Conservation (phyloP, 2,888 invertebrate genomes). For the Dinocampus coccinellae region DNA sequence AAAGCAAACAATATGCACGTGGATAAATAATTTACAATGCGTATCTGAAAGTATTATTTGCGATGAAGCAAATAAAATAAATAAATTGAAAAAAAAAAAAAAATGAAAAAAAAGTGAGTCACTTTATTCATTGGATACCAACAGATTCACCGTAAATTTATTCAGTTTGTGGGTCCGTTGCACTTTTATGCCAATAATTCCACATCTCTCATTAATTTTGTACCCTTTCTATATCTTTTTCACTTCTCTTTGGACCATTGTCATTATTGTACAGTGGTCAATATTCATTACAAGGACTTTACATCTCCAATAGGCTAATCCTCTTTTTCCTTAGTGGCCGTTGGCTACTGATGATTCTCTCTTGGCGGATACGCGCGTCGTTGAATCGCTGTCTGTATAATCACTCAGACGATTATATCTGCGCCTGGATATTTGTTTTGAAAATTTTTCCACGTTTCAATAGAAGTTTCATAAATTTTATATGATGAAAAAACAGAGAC, state of each 20-base stretch:
- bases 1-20: neutral
- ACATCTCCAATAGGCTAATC: neutral
- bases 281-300: slow-evolving; percentile 27
- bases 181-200: neutral
- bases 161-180: neutral
- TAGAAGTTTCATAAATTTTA: slow-evolving; percentile 8
- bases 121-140: neutral
- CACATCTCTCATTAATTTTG: neutral
- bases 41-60: neutral
- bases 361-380: slow-evolving; percentile 24
- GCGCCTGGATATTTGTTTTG: slow-evolving; percentile 9
- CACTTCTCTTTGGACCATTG: neutral
- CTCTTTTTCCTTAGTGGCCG: neutral
- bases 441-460: slow-evolving; percentile 19
- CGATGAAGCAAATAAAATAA: neutral
- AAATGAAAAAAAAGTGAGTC: too few species aligned
- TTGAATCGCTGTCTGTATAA: slow-evolving; percentile 19
- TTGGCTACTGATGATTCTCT: neutral
- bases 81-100: too few species aligned
- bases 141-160: neutral
- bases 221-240: neutral
- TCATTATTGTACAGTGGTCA: slow-evolving; percentile 17
- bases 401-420: slow-evolving; percentile 25
- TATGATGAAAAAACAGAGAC: neutral
- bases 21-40: neutral